phyloP scores from a whole-genome alignment of 2,888 invertebrate genomes.

The Caenorhabditis uteleia region DNA sequence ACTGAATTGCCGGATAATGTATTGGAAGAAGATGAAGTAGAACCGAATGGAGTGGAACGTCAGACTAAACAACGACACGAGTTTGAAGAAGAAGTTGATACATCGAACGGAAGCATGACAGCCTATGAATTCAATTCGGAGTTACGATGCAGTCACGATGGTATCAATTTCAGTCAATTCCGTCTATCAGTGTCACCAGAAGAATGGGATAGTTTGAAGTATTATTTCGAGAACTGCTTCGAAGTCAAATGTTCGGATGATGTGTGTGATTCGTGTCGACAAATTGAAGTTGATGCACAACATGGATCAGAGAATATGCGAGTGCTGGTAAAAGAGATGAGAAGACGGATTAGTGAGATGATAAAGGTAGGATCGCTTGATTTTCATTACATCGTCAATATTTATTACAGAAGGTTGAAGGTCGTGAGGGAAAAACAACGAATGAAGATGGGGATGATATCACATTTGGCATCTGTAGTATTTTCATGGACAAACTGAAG shows the following conservation, averaged over 20 bases:
- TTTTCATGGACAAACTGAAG: slow-evolving; percentile 28
- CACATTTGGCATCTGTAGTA: slow-evolving; percentile 37
- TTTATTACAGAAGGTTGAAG: not conserved
- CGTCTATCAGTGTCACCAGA: slow-evolving; percentile 43
- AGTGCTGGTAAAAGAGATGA: slow-evolving; percentile 22
- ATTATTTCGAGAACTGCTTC: slow-evolving; percentile 28
- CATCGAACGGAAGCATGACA: not conserved
- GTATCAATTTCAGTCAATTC: slow-evolving; percentile 47
- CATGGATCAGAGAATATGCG: slow-evolving; percentile 23
- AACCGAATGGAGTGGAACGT: not conserved
- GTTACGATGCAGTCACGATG: slow-evolving; percentile 47
- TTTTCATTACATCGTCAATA: not conserved
- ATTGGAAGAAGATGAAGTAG: slow-evolving; percentile 10
- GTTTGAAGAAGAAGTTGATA: not conserved
- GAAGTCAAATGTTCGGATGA: slow-evolving; percentile 28
- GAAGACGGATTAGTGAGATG: slow-evolving; percentile 27
- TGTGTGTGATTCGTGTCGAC: slow-evolving; percentile 30
- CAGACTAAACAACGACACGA: not conserved
- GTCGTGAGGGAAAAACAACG: not conserved
- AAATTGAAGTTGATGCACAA: slow-evolving; percentile 26
- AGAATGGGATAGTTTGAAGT: slow-evolving; percentile 55
- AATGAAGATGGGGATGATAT: not conserved
- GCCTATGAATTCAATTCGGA: slow-evolving; percentile 40
- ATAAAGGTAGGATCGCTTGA: slow-evolving; percentile 11
- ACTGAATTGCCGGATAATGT: slow-evolving; percentile 3